These are phyloP conservation scores for Polyergus mexicanus DNA, from an alignment of 1,140 invertebrate species.

Conservation along the genomic window DNA sequence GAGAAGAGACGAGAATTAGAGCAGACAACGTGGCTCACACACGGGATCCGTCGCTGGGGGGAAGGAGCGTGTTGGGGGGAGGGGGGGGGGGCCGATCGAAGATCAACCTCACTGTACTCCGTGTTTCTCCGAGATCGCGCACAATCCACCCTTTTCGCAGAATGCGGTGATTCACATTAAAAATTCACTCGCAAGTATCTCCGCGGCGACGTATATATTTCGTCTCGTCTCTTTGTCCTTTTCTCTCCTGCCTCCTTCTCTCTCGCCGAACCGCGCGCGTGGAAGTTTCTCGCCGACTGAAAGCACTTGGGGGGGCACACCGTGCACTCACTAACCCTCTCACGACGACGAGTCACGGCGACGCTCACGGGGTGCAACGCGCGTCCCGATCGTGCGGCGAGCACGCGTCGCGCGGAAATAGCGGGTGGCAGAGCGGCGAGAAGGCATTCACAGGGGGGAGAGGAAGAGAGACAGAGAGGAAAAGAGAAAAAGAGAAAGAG, in stretches of 20 bases:
- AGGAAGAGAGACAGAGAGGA: background rate
- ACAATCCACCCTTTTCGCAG: conserved; percentile 23
- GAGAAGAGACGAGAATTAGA: background rate
- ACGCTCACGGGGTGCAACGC: conserved; percentile 45
- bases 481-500: background rate
- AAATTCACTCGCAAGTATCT: conserved; percentile 14
- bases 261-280: background rate
- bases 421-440: conserved; percentile 53
- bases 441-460: conserved; percentile 51
- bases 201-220: background rate
- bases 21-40: background rate
- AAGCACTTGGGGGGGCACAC: conserved; percentile 24
- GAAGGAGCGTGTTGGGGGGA: background rate
- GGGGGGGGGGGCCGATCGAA: background rate
- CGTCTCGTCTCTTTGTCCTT: background rate
- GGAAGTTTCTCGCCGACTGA: background rate
- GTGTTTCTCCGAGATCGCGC: conserved; percentile 16
- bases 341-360: conserved; percentile 65
- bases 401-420: conserved; percentile 72
- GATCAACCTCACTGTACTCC: conserved; percentile 38
- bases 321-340: conserved; percentile 62
- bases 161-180: conserved; percentile 34
- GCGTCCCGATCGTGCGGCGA: conserved; percentile 71
- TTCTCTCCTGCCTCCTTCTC: background rate
- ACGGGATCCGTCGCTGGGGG: background rate